Percentiles rank a stretch among this genome's conserved stretches.
Conservation (phyloP, 2,888 invertebrate genomes). For the Cataglyphis altisquamis region DNA sequence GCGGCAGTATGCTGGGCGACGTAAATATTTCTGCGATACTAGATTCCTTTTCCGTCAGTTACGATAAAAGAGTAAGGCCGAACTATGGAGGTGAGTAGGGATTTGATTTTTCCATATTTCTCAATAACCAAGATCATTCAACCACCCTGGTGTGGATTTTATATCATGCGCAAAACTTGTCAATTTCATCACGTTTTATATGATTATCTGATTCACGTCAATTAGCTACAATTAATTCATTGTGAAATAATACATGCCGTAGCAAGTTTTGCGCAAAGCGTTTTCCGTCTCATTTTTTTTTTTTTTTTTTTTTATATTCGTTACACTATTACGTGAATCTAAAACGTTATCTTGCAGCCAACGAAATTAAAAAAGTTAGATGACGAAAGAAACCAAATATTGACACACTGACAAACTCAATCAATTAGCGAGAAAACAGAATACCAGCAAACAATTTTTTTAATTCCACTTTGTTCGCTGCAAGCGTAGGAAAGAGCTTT, state of each 20-base stretch:
- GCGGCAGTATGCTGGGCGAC: constrained; percentile 95
- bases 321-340: constrained; percentile 69
- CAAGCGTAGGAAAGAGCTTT: constrained; percentile 48
- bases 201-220: constrained; percentile 1
- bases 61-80: constrained; percentile 99
- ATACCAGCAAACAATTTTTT: constrained; percentile 25
- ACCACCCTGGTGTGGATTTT: constrained; percentile 63
- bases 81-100: constrained; percentile 97
- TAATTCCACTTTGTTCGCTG: constrained; percentile 59
- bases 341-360: constrained; percentile 58
- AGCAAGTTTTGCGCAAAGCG: constrained; percentile 66
- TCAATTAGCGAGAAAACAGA: constrained; percentile 42
- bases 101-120: constrained; percentile 81
- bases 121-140: constrained; percentile 72
- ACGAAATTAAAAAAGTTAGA: constrained; percentile 41
- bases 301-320: constrained; percentile 62
- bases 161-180: constrained; percentile 66
- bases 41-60: constrained; percentile 98
- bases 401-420: constrained; percentile 37
- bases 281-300: constrained; percentile 67
- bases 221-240: not conserved
- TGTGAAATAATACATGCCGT: not conserved
- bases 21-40: constrained; percentile 98
- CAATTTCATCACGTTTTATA: not conserved
- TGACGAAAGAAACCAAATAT: constrained; percentile 38